These are phyloP conservation scores for Wiebesia pumilae DNA, from an alignment of 1,140 invertebrate genomes.

Conservation along the genomic window DNA sequence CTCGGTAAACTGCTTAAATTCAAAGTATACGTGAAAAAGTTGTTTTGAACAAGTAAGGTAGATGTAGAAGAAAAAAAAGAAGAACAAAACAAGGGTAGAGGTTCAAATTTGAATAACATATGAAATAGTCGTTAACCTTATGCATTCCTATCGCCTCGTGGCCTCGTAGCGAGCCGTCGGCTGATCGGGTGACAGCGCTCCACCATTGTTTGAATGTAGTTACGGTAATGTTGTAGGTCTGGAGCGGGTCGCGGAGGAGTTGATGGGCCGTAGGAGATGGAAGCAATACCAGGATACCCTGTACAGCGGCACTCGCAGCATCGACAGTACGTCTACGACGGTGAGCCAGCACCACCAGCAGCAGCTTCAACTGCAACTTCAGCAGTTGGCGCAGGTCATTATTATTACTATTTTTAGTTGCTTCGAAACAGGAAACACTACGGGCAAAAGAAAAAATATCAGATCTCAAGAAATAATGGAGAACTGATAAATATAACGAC, in stretches of 20 bases:
- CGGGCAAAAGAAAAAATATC: too few species aligned
- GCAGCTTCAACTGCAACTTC: constrained; percentile 58
- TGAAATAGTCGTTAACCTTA: not conserved
- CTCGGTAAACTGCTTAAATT: too few species aligned
- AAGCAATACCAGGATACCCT: constrained; percentile 91
- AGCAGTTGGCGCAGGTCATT: constrained; percentile 50
- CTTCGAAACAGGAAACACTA: not conserved
- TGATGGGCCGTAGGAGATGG: constrained; percentile 95
- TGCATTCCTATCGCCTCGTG: not conserved
- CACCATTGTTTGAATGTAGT: constrained; percentile 70
- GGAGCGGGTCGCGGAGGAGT: constrained; percentile 96
- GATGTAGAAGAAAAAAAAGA: too few species aligned
- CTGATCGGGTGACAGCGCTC: constrained; percentile 41
- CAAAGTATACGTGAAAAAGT: too few species aligned
- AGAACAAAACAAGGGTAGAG: too few species aligned
- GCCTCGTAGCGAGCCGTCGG: constrained; percentile 17
- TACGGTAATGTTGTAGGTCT: constrained; percentile 82
- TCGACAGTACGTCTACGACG: constrained; percentile 76
- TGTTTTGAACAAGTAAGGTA: too few species aligned
- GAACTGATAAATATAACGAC: too few species aligned
- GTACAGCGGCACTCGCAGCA: constrained; percentile 79
- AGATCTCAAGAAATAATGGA: too few species aligned
- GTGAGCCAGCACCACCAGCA: constrained; percentile 56
- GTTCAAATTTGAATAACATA: not conserved
- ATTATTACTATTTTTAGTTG: constrained; percentile 50